phyloP scores from a whole-genome alignment of 1,140 invertebrate species.

The Apis mellifera region Amel_HAv3.1 CM009945.2:3534501-3535000 shows the following conservation, averaged over 20 bases:
- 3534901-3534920: neutral
- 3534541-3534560: too few species aligned
- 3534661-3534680: too few species aligned
- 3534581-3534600: too few species aligned
- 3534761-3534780: constrained; percentile 61
- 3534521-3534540: too few species aligned
- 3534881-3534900: neutral
- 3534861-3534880: neutral
- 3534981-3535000: neutral
- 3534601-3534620: too few species aligned
- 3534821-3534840: neutral
- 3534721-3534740: neutral
- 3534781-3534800: too few species aligned
- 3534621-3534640: too few species aligned
- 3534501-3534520: too few species aligned
- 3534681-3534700: neutral
- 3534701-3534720: neutral
- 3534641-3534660: too few species aligned
- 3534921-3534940: constrained; percentile 3
- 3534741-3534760: constrained; percentile 63
- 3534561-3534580: too few species aligned
- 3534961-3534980: neutral
- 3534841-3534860: constrained; percentile 4
- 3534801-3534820: neutral
- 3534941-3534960: neutral